Evolutionary conservation across 2,113 vertebrate species (phyloP), one percentile per base, ranked within the genome.

Genomic region (Otis tarda): DNA sequence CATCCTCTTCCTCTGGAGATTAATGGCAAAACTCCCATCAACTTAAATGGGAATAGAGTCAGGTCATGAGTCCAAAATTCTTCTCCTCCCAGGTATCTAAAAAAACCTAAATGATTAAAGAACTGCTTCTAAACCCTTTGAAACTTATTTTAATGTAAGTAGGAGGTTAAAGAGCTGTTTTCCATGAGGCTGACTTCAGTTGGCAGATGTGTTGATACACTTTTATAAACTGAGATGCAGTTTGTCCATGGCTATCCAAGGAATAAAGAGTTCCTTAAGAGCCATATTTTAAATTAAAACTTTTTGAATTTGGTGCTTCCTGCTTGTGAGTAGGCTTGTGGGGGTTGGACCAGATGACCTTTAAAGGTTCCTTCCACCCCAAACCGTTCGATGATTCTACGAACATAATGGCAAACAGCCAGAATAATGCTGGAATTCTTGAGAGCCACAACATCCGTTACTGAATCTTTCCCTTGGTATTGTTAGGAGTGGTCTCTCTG

Each of bases 1-100:
- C 77, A 87, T 91, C 35, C 65, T 92, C 61, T 96, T 96, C 92
- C 88, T 70, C 64, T 95, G 70, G 55, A 94, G 89, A 88, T 93
- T 69, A 89, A 85, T 87, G 78, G 63, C 83, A 94, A 89, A 83
- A 67, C 16, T 87, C 70, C 77, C 39, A 73, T 67, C 89, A 82
- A 85, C 25, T 94, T 94, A 37, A 89, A 7, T 77, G 83, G 75
- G 74, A 94, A 87, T 47, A 76, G 45, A 93, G 23, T 73, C 69
- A 91, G 33, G 37, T 89, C 3, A 0, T 83, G 89, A 67, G 35
- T 86, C 61, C 60, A 75, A 91, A 97, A 78, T 55, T 82, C 50
- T 89, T 82, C 41, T 71, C 3, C 17, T 79, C 21, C 37, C 77
- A 80, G 77, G 81, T 95, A 91, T 49, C 27, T 84, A 33, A 87